Conservation (phyloP, 2,888 invertebrate species). For the Odontocolon sp. region DNA sequence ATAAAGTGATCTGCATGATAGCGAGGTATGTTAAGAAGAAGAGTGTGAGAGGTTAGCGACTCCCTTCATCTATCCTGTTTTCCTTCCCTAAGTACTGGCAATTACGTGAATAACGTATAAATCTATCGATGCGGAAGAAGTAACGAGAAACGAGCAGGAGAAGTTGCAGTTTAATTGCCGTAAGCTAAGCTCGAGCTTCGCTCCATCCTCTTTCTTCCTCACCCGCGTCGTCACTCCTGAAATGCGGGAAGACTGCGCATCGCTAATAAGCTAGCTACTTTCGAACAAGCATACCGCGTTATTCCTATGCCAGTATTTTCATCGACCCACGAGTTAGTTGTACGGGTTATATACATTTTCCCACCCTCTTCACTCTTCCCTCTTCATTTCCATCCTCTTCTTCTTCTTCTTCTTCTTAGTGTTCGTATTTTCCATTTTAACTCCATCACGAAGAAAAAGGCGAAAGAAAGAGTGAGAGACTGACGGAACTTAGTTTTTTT, state of each 20-base stretch:
- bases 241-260: not conserved
- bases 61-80: not conserved
- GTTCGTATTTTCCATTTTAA: too few relatives aligned
- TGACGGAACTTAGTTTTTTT: too few relatives aligned
- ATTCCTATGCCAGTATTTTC: constrained; percentile 42
- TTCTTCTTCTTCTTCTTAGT: too few relatives aligned
- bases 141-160: constrained; percentile 13
- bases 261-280: constrained; percentile 25
- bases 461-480: too few relatives aligned
- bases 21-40: too few relatives aligned
- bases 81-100: constrained; percentile 40
- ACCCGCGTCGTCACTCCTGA: not conserved
- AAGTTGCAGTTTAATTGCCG: constrained; percentile 58
- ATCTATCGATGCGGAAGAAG: constrained; percentile 48
- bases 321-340: constrained; percentile 31
- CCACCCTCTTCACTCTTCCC: constrained; percentile 10
- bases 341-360: not conserved
- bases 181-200: constrained; percentile 39
- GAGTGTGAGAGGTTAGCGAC: too few relatives aligned
- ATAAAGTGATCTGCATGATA: too few relatives aligned
- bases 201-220: constrained; percentile 15
- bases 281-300: constrained; percentile 9
- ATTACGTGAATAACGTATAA: constrained; percentile 48
- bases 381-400: constrained; percentile 5
- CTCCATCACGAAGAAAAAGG: too few relatives aligned